Evolutionary conservation across 2,888 invertebrate genomes (phyloP), one percentile per base, ranked within the genome.

Genomic region (Meganola albula): DNA sequence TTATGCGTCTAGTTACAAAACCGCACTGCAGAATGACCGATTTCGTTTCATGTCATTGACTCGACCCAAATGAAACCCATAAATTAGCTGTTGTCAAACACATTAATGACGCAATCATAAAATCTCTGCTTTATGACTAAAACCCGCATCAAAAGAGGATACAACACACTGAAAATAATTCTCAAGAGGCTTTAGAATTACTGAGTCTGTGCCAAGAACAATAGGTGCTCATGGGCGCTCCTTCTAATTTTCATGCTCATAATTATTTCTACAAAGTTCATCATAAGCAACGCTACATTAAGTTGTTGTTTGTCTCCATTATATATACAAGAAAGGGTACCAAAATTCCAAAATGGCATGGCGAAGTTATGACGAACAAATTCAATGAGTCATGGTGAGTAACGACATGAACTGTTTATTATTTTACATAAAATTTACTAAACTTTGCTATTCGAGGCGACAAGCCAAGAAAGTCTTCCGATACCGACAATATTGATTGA

Each of bases 301-400:
- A 25, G 22, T 28, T 12, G 34, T 31, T 26, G 26, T 27, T 48
- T 45, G 37, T 53, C 41, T 38, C 32, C 24, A 53, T 50, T 37
- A 52, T 40, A 14, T 38, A 40, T 27, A 31, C 28, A 31, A 48
- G 39, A 44, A 52, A 49, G 52, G 49, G 44, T 51, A 44, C 35
- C 38, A 37, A 47, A 58, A 44, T 55, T 53, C 45, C 48, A 45
- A 56, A 55, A n/a, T 62, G 53, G 48, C 53, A 53, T 52, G 51
- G 49, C 39, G 40, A 48, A 57, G 61, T 54, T 58, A 46, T 40
- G 50, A 54, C 39, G 37, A 53, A 45, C 42, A 47, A 50, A 56
- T 45, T 40, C 22, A 36, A 30, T 49, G 53, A 60, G 53, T 65
- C 65, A 65, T 18, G 37, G 39, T 65, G 64, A 64, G 56, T 44